Evolutionary conservation across 2,888 invertebrate genomes (phyloP), one percentile per base, ranked within the genome.

Genomic region (Embidobia sp.): DNA sequence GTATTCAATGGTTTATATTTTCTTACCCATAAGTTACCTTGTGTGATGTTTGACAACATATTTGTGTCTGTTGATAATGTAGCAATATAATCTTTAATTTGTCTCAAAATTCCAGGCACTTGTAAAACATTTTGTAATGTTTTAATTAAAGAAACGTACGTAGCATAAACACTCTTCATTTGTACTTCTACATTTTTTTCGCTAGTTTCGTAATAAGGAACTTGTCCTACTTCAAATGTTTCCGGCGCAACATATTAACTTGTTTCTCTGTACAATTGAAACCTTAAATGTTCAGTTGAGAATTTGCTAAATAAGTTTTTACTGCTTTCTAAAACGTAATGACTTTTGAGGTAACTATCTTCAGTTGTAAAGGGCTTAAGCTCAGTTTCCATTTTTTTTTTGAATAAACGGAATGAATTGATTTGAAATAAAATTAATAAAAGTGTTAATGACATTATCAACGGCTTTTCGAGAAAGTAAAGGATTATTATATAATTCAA

Each of bases 211-310:
- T 13, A 44, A 10, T 22, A 44, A 10, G 15, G 44, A 7, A 63
- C 67, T 46, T 61, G 18, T 10, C 72, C 74, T 3, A 79, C 55
- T 29, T 44, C 48, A 19, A 69, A 69, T 26, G 49, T 13, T 46
- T 69, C n/a, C 10, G 69, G 69, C 10, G 55, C 55, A 51, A 75
- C 33, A 33, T 37, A 74, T 22, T 49, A n/a, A 61, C 63, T 55
- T 37, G 37, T 29, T 31, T 72, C 22, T 44, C 46, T 37, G 15
- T 63, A 72, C 33, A 55, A 26, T 55, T 63, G 53, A 10, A 72
- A 55, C 42, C 74, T 57, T 8, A 49, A 40, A 31, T 74, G 35
- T 7, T 35, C 35, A 7, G 66, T 67, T 1, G 59, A 67, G 33
- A 61, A 74, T 33, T 67, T 74, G 7, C 7, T 15, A 18, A 40